phyloP scores from a whole-genome alignment of 2,888 invertebrate species.

The Drosophila niveifrons region DNA sequence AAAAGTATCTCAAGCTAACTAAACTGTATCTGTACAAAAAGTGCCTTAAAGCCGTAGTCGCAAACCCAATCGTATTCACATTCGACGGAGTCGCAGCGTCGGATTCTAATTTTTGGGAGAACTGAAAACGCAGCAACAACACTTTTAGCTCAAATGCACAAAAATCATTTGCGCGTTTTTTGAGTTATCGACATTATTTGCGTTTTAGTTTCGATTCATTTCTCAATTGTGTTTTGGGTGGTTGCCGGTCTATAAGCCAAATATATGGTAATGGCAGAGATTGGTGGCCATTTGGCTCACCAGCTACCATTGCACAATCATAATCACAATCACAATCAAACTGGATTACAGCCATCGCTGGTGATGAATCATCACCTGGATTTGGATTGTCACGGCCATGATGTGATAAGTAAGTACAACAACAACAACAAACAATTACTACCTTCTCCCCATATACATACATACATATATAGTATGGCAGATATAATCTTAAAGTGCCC shows the following conservation, averaged over 20 bases:
- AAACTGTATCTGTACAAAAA: constrained; percentile 53
- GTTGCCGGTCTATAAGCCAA: constrained; percentile 82
- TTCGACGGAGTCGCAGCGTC: constrained; percentile 1
- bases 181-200: constrained; percentile 41
- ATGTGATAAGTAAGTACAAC: constrained; percentile 84
- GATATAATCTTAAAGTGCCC: background rate
- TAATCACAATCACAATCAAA: constrained; percentile 86
- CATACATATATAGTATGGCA: background rate
- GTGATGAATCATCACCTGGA: constrained; percentile 87
- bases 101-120: background rate
- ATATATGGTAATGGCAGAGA: constrained; percentile 89
- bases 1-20: constrained; percentile 48
- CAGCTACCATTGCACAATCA: constrained; percentile 87
- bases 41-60: constrained; percentile 61
- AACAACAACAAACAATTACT: background rate
- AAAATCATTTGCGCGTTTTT: constrained; percentile 25
- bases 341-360: constrained; percentile 88
- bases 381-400: constrained; percentile 86
- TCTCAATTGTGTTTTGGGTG: constrained; percentile 63
- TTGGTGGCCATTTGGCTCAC: constrained; percentile 89
- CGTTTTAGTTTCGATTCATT: constrained; percentile 35
- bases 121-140: constrained; percentile 10
- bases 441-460: background rate
- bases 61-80: constrained; percentile 5
- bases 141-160: constrained; percentile 65